A percentile compares a stretch with the other conserved stretches of the same genome.
Evolutionary conservation across 1,140 invertebrate genomes (phyloP).

Genomic region (Drosophila auraria): DNA sequence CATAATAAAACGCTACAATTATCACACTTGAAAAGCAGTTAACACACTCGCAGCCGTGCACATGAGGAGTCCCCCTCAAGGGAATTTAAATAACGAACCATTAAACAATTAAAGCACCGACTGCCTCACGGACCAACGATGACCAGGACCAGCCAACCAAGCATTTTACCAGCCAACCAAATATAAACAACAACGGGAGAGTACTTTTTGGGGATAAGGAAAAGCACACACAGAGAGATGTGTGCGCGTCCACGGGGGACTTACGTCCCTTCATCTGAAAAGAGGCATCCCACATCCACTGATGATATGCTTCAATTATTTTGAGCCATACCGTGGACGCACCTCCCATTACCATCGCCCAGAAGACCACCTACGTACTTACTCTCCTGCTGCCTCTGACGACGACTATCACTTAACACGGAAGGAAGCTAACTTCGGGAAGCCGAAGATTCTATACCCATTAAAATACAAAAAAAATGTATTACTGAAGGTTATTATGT

Average conservation of each 20-base stretch:
- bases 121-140: slow-evolving; percentile 27
- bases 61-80: slow-evolving; percentile 48
- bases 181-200: slow-evolving; percentile 63
- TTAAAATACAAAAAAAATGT: too few species aligned
- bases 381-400: slow-evolving; percentile 11
- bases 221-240: slow-evolving; percentile 4
- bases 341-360: slow-evolving; percentile 23
- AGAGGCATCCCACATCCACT: slow-evolving; percentile 46
- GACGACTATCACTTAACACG: slow-evolving; percentile 57
- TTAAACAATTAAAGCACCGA: slow-evolving; percentile 77
- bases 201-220: slow-evolving; percentile 30
- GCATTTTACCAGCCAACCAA: slow-evolving; percentile 76
- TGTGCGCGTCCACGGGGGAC: slow-evolving; percentile 30
- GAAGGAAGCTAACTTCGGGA: not conserved
- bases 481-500: too few species aligned
- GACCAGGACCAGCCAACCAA: slow-evolving; percentile 42
- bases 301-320: slow-evolving; percentile 78
- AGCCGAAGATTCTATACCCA: not conserved
- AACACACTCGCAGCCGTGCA: slow-evolving; percentile 7
- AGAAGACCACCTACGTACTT: slow-evolving; percentile 12
- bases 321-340: slow-evolving; percentile 52
- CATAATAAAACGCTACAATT: slow-evolving; percentile 69
- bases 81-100: slow-evolving; percentile 75
- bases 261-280: slow-evolving; percentile 27
- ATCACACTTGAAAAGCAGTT: slow-evolving; percentile 66